Evolutionary conservation across 1,140 invertebrate genomes (phyloP).

Genomic region (Drosophila bocqueti): DNA sequence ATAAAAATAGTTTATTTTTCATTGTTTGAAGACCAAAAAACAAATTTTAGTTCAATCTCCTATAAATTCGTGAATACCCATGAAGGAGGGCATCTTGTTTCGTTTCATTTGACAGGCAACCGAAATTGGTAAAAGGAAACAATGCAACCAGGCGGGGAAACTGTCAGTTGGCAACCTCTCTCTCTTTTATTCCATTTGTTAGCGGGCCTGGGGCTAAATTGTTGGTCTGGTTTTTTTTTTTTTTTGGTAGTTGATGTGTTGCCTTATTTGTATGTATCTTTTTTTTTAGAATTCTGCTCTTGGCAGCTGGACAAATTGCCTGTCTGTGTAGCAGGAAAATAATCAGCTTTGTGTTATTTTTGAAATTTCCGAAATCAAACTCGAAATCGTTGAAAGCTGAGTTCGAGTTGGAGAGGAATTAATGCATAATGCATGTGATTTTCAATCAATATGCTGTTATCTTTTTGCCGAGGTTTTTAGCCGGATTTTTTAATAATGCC

Average conservation of each 20-base stretch:
- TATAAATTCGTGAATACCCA: not conserved
- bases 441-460: constrained; percentile 38
- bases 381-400: constrained; percentile 9
- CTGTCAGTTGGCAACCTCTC: constrained; percentile 43
- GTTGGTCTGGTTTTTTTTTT: constrained; percentile 19
- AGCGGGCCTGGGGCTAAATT: constrained; percentile 28
- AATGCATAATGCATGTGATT: constrained; percentile 70
- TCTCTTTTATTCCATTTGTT: constrained; percentile 28
- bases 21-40: too few relatives aligned
- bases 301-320: constrained; percentile 68
- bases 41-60: not conserved
- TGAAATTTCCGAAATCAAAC: constrained; percentile 25
- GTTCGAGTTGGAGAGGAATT: not conserved
- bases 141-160: constrained; percentile 34
- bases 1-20: too few relatives aligned
- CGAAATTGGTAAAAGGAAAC: constrained; percentile 16
- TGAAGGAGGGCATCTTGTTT: not conserved
- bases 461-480: constrained; percentile 34
- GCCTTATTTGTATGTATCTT: constrained; percentile 13
- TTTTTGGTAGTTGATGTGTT: constrained; percentile 17
- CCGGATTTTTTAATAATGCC: constrained; percentile 46
- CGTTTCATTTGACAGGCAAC: constrained; percentile 18
- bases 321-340: constrained; percentile 39
- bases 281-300: constrained; percentile 45
- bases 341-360: constrained; percentile 63